phyloP scores from a whole-genome alignment of 2,888 invertebrate genomes.

The Agapostemon virescens region DNA sequence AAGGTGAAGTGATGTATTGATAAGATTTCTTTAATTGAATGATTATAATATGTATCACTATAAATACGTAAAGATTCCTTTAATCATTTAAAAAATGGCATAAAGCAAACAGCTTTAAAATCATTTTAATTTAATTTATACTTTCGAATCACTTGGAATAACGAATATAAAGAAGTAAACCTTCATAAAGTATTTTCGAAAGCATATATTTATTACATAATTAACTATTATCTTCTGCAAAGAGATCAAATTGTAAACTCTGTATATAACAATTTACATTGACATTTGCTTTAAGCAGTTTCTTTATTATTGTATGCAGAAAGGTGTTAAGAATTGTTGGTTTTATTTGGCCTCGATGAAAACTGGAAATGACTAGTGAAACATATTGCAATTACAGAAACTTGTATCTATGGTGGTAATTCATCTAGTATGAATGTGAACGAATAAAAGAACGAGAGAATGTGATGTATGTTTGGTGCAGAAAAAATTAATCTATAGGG shows the following conservation, averaged over 20 bases:
- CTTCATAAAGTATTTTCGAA: slow-evolving; percentile 16
- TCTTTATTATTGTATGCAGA: slow-evolving; percentile 20
- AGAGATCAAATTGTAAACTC: slow-evolving; percentile 58
- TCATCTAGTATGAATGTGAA: slow-evolving; percentile 52
- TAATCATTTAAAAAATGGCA: background rate
- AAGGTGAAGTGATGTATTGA: slow-evolving; percentile 32
- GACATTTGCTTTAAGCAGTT: slow-evolving; percentile 20
- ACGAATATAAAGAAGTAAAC: slow-evolving; percentile 13
- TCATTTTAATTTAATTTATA: slow-evolving; percentile 18
- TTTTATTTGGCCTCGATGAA: slow-evolving; percentile 21
- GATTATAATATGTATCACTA: slow-evolving; percentile 6
- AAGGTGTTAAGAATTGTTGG: background rate
- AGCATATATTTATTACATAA: slow-evolving; percentile 33
- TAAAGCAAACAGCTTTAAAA: background rate
- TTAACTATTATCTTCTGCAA: slow-evolving; percentile 21
- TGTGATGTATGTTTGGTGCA: slow-evolving; percentile 56
- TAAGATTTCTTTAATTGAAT: slow-evolving; percentile 17
- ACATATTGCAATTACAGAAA: slow-evolving; percentile 4
- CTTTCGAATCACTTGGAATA: slow-evolving; percentile 1
- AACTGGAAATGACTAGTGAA: slow-evolving; percentile 33
- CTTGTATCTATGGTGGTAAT: slow-evolving; percentile 27
- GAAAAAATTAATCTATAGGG: slow-evolving; percentile 50
- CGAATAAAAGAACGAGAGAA: slow-evolving; percentile 53
- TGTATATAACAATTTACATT: slow-evolving; percentile 56
- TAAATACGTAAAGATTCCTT: slow-evolving; percentile 12